Evolutionary conservation across 2,797 vertebrate genomes (phyloP), one percentile per base, ranked within the genome.

Genomic region (Ceyx erithaca): DNA sequence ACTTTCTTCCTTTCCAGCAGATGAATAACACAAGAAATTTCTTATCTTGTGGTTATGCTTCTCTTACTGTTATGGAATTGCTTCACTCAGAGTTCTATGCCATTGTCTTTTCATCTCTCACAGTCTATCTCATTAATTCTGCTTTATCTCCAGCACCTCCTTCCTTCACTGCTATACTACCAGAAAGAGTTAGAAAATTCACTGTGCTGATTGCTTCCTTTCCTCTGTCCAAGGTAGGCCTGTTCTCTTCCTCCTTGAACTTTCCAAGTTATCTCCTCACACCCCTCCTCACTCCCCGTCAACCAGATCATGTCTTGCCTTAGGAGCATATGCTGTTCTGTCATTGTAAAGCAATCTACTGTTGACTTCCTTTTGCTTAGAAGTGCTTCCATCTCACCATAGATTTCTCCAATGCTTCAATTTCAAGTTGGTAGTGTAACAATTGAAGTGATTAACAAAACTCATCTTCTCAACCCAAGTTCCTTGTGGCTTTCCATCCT

Each of bases 211-310:
- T 46, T 30, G 40, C 63, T 71, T 67, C 68, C 49, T 69, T 81
- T 85, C 63, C 86, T 82, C 86, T 91, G 72, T 82, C 89, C 80
- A 79, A 69, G 80, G 83, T 76, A 69, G 51, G 58, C 9, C 46
- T 37, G 23, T 55, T 87, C 4, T 61, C 31, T 17, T 85, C n/a
- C 55, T 70, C 54, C 73, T 22, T 28, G 35, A 13, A 15, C 26
- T 37, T 52, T 40, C n/a, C 41, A 43, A 30, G n/a, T 16, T 33
- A 12, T 23, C 41, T 48, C 52, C 46, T 43, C 49, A 30, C 10
- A 11, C 25, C 2, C 12, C 12, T 40, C 37, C 37, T 13, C 37
- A 40, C 13, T 40, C 28, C 9, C 8, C 11, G 12, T 10, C 31
- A 37, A 19, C 12, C 64, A 54, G 23, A 41, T 49, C 33, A 30